Evolutionary conservation across 1,140 invertebrate genomes (phyloP).

Genomic region (Listronotus bonariensis): DNA sequence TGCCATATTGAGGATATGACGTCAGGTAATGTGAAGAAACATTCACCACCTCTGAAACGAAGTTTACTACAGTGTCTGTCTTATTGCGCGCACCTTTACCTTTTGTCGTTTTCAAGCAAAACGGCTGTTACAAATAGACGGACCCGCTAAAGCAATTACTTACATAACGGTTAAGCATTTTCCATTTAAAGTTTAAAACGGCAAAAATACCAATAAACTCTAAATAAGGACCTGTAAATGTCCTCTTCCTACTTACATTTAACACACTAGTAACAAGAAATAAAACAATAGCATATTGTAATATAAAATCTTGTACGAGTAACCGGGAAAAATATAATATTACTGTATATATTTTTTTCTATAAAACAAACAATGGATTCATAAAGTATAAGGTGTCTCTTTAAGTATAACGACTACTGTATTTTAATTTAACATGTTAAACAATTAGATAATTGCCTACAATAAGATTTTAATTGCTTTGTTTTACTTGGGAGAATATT

Average conservation of each 20-base stretch:
- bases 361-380: constrained; percentile 13
- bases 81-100: too few relatives aligned
- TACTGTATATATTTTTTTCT: constrained; percentile 7
- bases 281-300: constrained; percentile 24
- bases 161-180: too few relatives aligned
- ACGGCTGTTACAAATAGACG: too few relatives aligned
- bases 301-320: background rate
- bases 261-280: constrained; percentile 16
- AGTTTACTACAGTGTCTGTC: too few relatives aligned
- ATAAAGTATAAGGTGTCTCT: constrained; percentile 16
- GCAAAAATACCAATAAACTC: too few relatives aligned
- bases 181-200: too few relatives aligned
- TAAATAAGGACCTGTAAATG: too few relatives aligned
- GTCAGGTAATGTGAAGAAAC: too few relatives aligned
- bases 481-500: constrained; percentile 6
- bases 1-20: too few relatives aligned
- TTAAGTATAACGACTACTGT: constrained; percentile 20
- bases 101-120: too few relatives aligned
- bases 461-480: constrained; percentile 25
- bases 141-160: too few relatives aligned
- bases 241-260: background rate
- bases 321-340: constrained; percentile 20
- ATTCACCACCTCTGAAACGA: too few relatives aligned
- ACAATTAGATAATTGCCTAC: constrained; percentile 33
- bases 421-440: constrained; percentile 22